Conservation (phyloP, 2,888 invertebrate genomes). For the Pristionchus japonicus region DNA sequence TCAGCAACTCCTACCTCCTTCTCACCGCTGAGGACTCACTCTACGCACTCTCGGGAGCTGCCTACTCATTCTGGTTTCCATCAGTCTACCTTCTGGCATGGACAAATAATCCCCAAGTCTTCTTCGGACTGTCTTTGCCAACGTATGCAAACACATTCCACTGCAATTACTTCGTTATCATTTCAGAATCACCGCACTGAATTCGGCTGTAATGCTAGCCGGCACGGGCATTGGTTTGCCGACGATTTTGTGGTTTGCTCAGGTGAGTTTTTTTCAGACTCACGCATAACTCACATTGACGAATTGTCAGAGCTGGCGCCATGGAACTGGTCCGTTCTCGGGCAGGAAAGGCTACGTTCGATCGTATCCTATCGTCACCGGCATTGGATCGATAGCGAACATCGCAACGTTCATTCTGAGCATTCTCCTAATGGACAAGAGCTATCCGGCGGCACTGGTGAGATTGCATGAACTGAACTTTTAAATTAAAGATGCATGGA, state of each 20-base stretch:
- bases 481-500: no score
- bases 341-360: background rate
- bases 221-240: background rate
- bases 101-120: background rate
- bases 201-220: background rate
- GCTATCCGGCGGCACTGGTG: background rate
- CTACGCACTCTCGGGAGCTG: background rate
- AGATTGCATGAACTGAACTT: no score
- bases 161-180: no score
- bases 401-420: background rate
- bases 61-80: background rate
- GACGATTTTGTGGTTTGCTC: background rate
- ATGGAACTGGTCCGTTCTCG: conserved; percentile 8
- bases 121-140: background rate
- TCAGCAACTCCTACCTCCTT: background rate
- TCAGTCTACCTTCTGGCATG: background rate
- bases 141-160: no score
- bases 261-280: background rate
- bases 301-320: background rate
- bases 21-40: background rate
- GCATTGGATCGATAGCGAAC: background rate
- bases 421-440: background rate
- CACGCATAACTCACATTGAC: no score
- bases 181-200: background rate
- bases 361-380: background rate